These are phyloP conservation scores for Mylabris phalerata DNA, from an alignment of 1,140 invertebrate genomes.

Conservation along the genomic window DNA sequence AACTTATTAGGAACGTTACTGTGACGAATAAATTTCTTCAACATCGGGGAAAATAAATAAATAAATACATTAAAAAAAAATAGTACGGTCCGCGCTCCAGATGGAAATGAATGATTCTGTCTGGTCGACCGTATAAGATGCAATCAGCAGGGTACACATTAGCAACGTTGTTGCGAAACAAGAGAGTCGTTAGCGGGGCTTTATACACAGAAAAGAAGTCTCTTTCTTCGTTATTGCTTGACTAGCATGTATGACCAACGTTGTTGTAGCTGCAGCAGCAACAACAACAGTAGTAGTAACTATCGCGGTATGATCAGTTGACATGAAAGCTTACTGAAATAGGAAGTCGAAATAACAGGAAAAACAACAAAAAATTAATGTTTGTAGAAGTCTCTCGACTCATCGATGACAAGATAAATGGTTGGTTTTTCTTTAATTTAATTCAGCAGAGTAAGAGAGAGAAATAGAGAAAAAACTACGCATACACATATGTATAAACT, in stretches of 20 bases:
- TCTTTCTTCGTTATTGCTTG: too few relatives aligned
- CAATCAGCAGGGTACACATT: constrained; percentile 12
- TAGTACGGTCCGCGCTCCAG: constrained; percentile 1
- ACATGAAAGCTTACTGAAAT: constrained; percentile 9
- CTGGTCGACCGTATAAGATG: constrained; percentile 8
- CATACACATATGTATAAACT: too few relatives aligned
- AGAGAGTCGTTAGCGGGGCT: constrained; percentile 10
- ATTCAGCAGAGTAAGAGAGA: too few relatives aligned
- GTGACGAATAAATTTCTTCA: too few relatives aligned
- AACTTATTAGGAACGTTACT: too few relatives aligned
- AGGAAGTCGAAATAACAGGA: background rate
- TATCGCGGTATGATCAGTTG: constrained; percentile 8
- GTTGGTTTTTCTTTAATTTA: too few relatives aligned
- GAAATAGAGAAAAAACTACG: too few relatives aligned
- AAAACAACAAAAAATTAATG: too few relatives aligned
- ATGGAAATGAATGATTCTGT: constrained; percentile 14
- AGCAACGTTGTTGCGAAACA: constrained; percentile 13
- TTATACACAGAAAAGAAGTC: constrained; percentile 2
- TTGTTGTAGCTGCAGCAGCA: background rate
- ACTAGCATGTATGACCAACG: background rate
- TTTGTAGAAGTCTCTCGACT: too few relatives aligned
- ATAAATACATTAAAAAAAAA: too few relatives aligned
- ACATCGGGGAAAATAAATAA: too few relatives aligned
- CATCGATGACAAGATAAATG: too few relatives aligned
- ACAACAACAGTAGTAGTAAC: background rate